phyloP scores from a whole-genome alignment of 2,113 vertebrate genomes.

The Laterallus jamaicensis region DNA sequence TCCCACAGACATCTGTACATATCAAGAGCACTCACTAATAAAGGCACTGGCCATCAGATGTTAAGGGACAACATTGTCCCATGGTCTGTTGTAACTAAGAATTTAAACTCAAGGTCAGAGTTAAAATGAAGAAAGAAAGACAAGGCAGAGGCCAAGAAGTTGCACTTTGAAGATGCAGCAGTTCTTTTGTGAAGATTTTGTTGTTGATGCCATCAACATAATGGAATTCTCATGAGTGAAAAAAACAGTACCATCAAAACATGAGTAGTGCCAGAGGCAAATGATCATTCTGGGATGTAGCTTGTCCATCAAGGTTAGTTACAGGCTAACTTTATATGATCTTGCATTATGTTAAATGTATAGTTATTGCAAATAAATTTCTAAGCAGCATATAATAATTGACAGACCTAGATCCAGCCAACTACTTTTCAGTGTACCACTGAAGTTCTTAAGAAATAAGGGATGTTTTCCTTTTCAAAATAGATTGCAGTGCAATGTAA shows the following conservation, averaged over 20 bases:
- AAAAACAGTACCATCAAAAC: not conserved
- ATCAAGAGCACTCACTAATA: not conserved
- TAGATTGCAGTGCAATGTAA: not conserved
- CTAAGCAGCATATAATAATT: not conserved
- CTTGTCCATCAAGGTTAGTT: not conserved
- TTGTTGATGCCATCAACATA: not conserved
- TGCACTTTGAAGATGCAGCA: not conserved
- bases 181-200: not conserved
- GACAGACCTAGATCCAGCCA: not conserved
- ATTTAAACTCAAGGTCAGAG: not conserved
- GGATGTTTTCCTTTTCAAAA: not conserved
- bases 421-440: not conserved
- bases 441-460: not conserved
- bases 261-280: not conserved
- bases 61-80: not conserved
- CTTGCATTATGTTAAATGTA: not conserved
- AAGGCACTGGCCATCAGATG: not conserved
- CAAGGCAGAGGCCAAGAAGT: not conserved
- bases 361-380: not conserved
- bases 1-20: not conserved
- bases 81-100: not conserved
- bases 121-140: constrained; percentile 25
- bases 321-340: not conserved
- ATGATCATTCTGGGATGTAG: not conserved
- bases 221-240: not conserved